phyloP scores from a whole-genome alignment of 2,888 invertebrate genomes.

The Synergus japonicus region DNA sequence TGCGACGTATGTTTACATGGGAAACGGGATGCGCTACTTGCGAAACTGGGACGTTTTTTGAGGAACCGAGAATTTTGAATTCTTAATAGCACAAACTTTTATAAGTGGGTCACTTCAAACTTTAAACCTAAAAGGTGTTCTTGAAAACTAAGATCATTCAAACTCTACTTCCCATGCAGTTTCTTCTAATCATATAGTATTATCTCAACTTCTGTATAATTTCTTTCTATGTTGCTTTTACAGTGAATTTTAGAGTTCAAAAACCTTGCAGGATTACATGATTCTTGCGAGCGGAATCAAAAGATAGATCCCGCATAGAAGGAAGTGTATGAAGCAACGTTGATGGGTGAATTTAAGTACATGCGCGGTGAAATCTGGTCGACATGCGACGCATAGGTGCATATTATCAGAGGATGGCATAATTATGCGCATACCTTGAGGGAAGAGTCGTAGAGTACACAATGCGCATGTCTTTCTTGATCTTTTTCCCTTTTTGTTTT shows the following conservation, averaged over 20 bases:
- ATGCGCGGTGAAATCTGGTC: neutral
- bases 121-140: neutral
- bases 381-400: conserved; percentile 15
- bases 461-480: neutral
- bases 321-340: neutral
- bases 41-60: neutral
- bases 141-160: neutral
- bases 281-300: neutral
- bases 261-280: too few species aligned
- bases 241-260: too few species aligned
- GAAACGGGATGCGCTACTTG: conserved; percentile 22
- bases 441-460: neutral
- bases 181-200: neutral
- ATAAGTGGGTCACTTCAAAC: neutral
- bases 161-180: neutral
- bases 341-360: conserved; percentile 22
- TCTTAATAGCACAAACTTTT: neutral
- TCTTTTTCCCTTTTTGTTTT: neutral
- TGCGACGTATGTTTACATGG: conserved; percentile 17
- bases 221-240: neutral
- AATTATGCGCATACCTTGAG: conserved; percentile 34
- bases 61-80: neutral
- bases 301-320: neutral
- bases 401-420: conserved; percentile 32
- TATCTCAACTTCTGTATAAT: neutral